Evolutionary conservation across 2,888 invertebrate genomes (phyloP).

Genomic region (Rhingia rostrata): DNA sequence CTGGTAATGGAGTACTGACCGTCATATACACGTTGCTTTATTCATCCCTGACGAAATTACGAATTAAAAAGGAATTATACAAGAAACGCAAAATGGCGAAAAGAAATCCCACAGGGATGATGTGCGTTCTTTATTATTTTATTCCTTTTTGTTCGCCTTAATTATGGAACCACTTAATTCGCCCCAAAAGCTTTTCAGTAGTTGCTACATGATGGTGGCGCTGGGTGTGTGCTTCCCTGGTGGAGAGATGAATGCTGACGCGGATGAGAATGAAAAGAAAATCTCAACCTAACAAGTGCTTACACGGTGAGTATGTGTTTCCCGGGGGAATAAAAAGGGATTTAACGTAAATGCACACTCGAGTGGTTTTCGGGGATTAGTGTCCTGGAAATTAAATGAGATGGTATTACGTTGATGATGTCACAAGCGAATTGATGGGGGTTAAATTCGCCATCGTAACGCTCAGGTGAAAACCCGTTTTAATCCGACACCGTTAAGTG

Average conservation of each 20-base stretch:
- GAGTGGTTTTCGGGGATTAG: conserved; percentile 48
- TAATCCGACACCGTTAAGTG: conserved; percentile 1
- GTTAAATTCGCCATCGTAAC: neutral
- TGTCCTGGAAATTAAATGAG: conserved; percentile 58
- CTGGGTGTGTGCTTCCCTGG: conserved; percentile 19
- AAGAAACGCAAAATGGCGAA: neutral
- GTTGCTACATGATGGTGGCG: neutral
- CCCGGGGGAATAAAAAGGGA: conserved; percentile 37
- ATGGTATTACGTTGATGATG: conserved; percentile 49
- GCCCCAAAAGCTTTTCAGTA: conserved; percentile 1
- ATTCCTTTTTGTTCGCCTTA: conserved; percentile 27
- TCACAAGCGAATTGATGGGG: conserved; percentile 4
- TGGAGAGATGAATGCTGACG: conserved; percentile 24
- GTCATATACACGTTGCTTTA: too few species aligned
- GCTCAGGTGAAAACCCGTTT: neutral
- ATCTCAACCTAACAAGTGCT: conserved; percentile 49
- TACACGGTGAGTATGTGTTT: conserved; percentile 43
- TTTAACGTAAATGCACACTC: conserved; percentile 51
- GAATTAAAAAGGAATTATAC: neutral
- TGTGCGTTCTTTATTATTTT: neutral
- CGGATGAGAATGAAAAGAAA: conserved; percentile 7
- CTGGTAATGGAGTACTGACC: too few species aligned
- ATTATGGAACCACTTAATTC: conserved; percentile 60
- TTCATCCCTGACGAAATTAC: neutral
- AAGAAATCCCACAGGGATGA: neutral